Evolutionary conservation across 2,797 vertebrate genomes (phyloP).

Genomic region (Eospalax fontanierii): DNA sequence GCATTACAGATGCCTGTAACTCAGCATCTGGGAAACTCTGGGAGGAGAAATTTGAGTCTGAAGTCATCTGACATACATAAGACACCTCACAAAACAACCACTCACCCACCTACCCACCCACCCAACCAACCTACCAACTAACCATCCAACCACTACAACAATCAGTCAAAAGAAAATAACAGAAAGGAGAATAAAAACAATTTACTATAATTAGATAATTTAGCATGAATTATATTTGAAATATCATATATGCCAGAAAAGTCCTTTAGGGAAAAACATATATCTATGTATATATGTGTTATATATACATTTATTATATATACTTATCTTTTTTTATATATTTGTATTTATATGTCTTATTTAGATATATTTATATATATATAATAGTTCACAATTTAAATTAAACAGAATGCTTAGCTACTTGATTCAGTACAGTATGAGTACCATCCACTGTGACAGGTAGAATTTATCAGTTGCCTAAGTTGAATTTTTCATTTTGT

Average conservation of each 20-base stretch:
- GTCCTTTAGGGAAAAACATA: background rate
- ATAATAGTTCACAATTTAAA: background rate
- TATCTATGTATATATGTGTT: background rate
- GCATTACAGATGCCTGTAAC: background rate
- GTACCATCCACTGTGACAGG: background rate
- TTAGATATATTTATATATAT: too few relatives aligned
- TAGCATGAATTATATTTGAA: background rate
- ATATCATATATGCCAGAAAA: background rate
- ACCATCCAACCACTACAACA: background rate
- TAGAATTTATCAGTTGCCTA: constrained; percentile 29
- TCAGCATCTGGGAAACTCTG: background rate
- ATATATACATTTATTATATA: too few relatives aligned
- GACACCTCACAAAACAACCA: background rate
- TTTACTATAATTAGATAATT: background rate
- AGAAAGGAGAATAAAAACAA: background rate
- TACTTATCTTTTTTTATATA: too few relatives aligned
- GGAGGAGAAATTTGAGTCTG: background rate
- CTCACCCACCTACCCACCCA: too few relatives aligned
- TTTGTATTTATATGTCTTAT: too few relatives aligned
- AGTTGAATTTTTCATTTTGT: constrained; percentile 67
- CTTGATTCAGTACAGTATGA: background rate
- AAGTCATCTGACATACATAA: background rate
- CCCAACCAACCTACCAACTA: too few relatives aligned
- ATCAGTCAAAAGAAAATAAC: background rate
- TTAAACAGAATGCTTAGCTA: background rate